A percentile compares a stretch with the other conserved stretches of the same genome.
Evolutionary conservation across 1,140 invertebrate species (phyloP).

Genomic region (Diachasma alloeum): DNA sequence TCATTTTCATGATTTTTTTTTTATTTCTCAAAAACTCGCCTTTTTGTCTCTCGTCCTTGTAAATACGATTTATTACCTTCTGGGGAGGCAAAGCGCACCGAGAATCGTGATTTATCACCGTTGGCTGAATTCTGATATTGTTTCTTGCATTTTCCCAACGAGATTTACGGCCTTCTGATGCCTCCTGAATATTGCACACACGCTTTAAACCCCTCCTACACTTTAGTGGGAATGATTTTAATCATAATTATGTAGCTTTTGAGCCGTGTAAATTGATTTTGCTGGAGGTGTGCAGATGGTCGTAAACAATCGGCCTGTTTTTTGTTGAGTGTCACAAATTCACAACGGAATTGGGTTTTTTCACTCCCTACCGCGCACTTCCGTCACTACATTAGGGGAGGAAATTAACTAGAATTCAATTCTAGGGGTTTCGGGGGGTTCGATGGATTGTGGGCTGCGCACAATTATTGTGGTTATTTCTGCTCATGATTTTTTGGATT

Average conservation of each 20-base stretch:
- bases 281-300: neutral
- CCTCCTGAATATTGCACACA: neutral
- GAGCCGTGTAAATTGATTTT: neutral
- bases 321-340: neutral
- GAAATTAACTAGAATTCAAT: neutral
- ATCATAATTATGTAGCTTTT: neutral
- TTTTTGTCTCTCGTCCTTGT: neutral
- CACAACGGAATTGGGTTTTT: neutral
- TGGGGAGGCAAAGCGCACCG: neutral
- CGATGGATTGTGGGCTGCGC: too few species aligned
- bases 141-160: neutral
- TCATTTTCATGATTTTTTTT: neutral
- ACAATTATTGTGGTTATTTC: too few species aligned
- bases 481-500: too few species aligned
- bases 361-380: neutral
- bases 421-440: neutral
- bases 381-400: neutral
- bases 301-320: neutral
- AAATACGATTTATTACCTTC: neutral
- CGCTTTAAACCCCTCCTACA: neutral
- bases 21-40: neutral
- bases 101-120: neutral
- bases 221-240: neutral
- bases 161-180: slow-evolving; percentile 2
- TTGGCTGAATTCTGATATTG: slow-evolving; percentile 8